phyloP scores from a whole-genome alignment of 2,113 vertebrate genomes.

The Saccopteryx leptura region DNA sequence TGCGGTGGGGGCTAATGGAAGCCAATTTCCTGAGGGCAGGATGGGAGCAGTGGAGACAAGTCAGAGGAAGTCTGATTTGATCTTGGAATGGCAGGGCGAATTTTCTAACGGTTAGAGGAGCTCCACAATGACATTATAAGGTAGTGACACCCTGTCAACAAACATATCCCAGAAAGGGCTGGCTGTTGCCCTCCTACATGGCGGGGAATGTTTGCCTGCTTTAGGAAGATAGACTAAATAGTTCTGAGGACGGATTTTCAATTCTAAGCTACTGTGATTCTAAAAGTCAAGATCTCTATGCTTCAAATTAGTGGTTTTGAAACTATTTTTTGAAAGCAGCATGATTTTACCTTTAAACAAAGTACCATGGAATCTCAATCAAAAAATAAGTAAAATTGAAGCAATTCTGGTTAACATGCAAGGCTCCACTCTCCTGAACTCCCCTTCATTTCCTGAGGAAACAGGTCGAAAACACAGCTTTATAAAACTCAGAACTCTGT shows the following conservation, averaged over 20 bases:
- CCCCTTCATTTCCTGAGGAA: neutral
- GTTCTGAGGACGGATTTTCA: neutral
- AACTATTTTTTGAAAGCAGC: neutral
- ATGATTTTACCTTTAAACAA: conserved; percentile 4
- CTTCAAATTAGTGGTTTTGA: neutral
- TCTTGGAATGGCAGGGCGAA: neutral
- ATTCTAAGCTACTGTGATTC: neutral
- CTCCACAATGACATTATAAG: neutral
- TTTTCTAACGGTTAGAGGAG: neutral
- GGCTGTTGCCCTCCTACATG: neutral
- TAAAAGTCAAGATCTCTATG: neutral
- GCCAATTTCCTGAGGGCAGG: neutral
- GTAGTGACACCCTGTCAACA: neutral
- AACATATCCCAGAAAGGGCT: neutral
- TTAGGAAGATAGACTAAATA: neutral
- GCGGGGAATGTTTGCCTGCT: neutral
- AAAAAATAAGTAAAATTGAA: neutral
- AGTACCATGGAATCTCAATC: neutral
- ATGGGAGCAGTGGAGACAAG: neutral
- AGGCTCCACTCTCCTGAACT: neutral
- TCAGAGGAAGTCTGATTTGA: neutral
- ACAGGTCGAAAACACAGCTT: neutral
- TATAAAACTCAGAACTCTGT: neutral
- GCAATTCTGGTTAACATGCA: neutral
- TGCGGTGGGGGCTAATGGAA: neutral